phyloP scores from a whole-genome alignment of 2,797 vertebrate genomes.

The Rhabdomys pumilio region DNA sequence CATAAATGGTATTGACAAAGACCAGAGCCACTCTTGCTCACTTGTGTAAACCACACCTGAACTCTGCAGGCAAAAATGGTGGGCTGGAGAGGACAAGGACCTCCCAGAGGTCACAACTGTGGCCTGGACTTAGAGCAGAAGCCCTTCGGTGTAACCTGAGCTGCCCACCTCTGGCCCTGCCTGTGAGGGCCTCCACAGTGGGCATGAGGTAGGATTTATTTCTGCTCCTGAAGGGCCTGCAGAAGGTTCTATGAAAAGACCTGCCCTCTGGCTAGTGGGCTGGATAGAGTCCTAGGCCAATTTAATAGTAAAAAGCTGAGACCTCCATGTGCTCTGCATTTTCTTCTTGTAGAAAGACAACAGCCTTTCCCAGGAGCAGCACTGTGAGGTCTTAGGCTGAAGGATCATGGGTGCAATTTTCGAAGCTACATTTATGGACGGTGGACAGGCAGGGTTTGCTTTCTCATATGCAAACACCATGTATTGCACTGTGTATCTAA shows the following conservation, averaged over 20 bases:
- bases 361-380: not conserved
- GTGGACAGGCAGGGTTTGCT: not conserved
- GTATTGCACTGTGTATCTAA: not conserved
- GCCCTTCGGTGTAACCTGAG: not conserved
- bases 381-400: not conserved
- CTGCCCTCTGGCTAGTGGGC: not conserved
- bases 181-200: not conserved
- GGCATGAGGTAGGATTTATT: fast-evolving
- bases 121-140: not conserved
- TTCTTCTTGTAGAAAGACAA: not conserved
- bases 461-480: not conserved
- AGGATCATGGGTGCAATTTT: not conserved
- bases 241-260: not conserved
- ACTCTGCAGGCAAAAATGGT: not conserved
- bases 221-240: not conserved
- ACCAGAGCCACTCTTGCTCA: not conserved
- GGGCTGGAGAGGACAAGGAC: not conserved
- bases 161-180: not conserved
- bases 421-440: not conserved
- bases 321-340: fast-evolving
- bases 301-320: not conserved
- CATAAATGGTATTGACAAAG: fast-evolving
- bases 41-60: not conserved
- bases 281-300: not conserved
- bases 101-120: not conserved